phyloP scores from a whole-genome alignment of 2,797 vertebrate species.

The Etheostoma nigrum region DNA sequence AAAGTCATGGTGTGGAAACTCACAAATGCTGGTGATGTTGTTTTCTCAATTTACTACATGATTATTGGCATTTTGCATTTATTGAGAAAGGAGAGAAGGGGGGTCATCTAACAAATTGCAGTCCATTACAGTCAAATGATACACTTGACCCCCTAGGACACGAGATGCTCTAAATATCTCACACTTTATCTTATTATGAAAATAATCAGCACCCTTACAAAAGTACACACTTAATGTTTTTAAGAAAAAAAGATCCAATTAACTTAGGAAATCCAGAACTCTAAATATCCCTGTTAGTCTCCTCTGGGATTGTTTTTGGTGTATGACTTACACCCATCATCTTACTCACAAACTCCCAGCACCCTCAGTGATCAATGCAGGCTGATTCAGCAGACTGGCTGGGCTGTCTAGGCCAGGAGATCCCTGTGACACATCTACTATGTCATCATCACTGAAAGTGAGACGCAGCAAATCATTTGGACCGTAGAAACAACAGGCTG shows the following conservation, averaged over 20 bases:
- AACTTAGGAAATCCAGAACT: not conserved
- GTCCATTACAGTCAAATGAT: not conserved
- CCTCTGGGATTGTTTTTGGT: constrained; percentile 25
- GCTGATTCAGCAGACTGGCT: constrained; percentile 58
- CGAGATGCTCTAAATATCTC: not conserved
- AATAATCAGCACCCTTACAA: not conserved
- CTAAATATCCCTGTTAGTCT: not conserved
- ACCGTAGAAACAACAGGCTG: constrained; percentile 22
- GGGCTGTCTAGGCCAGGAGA: constrained; percentile 35
- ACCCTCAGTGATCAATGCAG: constrained; percentile 35
- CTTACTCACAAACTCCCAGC: constrained; percentile 20
- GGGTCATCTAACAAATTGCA: not conserved
- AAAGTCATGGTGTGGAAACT: not conserved
- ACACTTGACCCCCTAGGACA: not conserved
- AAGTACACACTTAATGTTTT: no score
- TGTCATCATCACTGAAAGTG: constrained; percentile 53
- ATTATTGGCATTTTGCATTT: not conserved
- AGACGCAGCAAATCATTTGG: constrained; percentile 32
- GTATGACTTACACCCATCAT: not conserved
- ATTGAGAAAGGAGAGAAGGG: not conserved
- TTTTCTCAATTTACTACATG: not conserved
- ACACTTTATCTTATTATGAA: not conserved
- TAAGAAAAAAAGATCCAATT: not conserved
- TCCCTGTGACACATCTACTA: constrained; percentile 33
- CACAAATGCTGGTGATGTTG: not conserved